Base-by-base conservation (phyloP, 2,113 vertebrate genomes). In the Equus quagga region DNA sequence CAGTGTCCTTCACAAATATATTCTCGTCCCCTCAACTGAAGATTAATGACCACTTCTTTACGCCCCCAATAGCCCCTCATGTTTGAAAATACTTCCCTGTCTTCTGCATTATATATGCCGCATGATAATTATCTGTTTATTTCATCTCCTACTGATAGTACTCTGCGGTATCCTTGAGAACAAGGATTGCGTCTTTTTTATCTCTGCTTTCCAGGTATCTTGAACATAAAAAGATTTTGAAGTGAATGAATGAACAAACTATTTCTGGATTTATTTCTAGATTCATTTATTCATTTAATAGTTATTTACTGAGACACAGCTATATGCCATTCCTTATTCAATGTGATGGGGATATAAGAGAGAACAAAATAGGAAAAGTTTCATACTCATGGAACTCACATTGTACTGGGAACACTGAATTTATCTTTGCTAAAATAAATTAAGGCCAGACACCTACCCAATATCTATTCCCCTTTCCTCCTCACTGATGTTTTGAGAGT, bases 401-500 rank as follows among this genome's bases (percentile, higher is more conserved):
- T 36, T 87, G 12, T 54, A 1, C 26, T 80, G 41, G 19, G 3
- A 87, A 58, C 33, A 95, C 3, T 62, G 9, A 79, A 58, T 87
- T 80, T 80, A 46, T 75, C 28, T 44, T 83, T 87, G 41, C 15
- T 92, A 60, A 95, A 82, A 89, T 81, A 91, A 94, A 64, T 14
- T 85, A 76, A 64, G 13, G 10, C 2, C 31, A 69, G 26, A 46
- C 28, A 81, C 8, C 14, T 76, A 31, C 19, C 62, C 23, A 80
- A 46, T 72, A n/a, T 58, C 15, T 2, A 41, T 36, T 24, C 36
- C 36, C 36, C 36, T 41, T 41, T 41, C 36, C 36, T 89, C 9
- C 19, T 46, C 19, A 65, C 3, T 82, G 24, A 76, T 76, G 28
- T 46, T 60, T 76, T 91, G 33, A 86, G 21, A 60, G 26, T 36